Evolutionary conservation across 2,797 vertebrate species (phyloP).

Genomic region (Liparis tanakae): DNA sequence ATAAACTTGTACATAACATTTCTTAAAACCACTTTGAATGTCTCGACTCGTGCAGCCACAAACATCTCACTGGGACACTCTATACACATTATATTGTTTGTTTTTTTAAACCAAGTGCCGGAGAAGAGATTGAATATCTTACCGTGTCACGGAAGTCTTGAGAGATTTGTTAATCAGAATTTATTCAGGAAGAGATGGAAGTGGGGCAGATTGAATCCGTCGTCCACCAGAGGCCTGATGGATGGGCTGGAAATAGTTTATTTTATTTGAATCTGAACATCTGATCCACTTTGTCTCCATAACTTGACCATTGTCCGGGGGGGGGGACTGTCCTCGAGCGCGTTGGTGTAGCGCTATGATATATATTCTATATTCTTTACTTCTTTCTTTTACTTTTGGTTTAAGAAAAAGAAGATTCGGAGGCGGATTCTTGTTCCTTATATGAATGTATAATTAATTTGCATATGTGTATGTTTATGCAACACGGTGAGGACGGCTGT

Average conservation of each 20-base stretch:
- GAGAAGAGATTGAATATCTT: not conserved
- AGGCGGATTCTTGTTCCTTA: not conserved
- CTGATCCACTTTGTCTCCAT: not conserved
- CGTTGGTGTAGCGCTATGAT: too few relatives aligned
- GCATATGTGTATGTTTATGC: not conserved
- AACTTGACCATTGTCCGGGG: not conserved
- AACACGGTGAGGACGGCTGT: too few relatives aligned
- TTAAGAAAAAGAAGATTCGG: conserved; percentile 1
- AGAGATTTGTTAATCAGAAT: conserved; percentile 41
- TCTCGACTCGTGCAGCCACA: too few relatives aligned
- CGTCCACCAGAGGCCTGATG: conserved; percentile 26
- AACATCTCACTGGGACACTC: too few relatives aligned
- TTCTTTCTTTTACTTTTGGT: not conserved
- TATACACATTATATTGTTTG: too few relatives aligned
- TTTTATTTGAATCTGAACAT: not conserved
- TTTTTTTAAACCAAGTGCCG: too few relatives aligned
- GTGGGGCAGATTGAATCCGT: conserved; percentile 45
- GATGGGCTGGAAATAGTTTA: conserved; percentile 11
- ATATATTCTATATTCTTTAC: not conserved
- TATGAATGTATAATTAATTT: not conserved
- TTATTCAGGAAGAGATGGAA: conserved; percentile 37
- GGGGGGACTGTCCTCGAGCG: not conserved
- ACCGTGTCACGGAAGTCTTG: conserved; percentile 13
- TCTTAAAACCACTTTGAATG: too few relatives aligned
- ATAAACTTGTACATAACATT: too few relatives aligned